phyloP scores from a whole-genome alignment of 2,113 vertebrate species.

The Salvator merianae region DNA sequence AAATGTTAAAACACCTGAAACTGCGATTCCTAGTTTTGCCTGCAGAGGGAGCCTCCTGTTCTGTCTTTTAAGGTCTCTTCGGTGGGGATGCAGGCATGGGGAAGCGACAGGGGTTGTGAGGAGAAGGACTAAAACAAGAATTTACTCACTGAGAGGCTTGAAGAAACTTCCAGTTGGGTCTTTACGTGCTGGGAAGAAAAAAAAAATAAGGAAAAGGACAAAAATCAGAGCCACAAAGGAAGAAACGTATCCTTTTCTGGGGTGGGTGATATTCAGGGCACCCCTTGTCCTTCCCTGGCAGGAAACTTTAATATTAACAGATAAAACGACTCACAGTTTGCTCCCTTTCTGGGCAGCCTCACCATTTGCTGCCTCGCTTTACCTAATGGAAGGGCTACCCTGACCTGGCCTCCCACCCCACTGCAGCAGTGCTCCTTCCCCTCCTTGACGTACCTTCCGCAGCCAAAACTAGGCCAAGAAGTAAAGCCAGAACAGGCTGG shows the following conservation, averaged over 20 bases:
- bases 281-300: no score
- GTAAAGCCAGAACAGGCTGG: conserved; percentile 18
- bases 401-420: not conserved
- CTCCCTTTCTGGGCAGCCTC: no score
- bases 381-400: no score
- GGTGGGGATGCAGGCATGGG: no score
- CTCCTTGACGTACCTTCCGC: not conserved
- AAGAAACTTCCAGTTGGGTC: conserved; percentile 18
- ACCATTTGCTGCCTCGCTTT: no score
- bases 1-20: not conserved
- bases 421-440: not conserved
- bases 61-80: not conserved
- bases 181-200: not conserved
- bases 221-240: not conserved
- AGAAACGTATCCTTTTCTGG: not conserved
- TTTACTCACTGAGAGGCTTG: conserved; percentile 29
- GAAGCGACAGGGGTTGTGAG: no score
- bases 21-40: not conserved
- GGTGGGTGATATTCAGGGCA: no score
- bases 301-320: no score
- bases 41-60: not conserved
- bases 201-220: not conserved
- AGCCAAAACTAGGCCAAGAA: conserved; percentile 11
- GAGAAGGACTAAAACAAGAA: not conserved
- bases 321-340: no score